Evolutionary conservation across 2,888 invertebrate genomes (phyloP), one percentile per base, ranked within the genome.

Genomic region (Falcaria lacertinaria): DNA sequence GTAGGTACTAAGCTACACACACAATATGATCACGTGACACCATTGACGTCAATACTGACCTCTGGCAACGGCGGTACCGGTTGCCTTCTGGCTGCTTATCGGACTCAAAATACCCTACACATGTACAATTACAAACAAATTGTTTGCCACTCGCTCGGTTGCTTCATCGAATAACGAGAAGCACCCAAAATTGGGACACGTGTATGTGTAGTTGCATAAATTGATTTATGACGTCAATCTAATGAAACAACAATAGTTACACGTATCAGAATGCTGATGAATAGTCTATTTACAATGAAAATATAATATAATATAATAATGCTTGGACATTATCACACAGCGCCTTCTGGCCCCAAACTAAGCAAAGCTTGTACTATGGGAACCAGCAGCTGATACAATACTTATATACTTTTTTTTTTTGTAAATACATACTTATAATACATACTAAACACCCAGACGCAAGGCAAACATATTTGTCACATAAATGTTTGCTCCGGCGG

Each of bases 1-100:
- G 28, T 11, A 28, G 28, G 28, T 11, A 28, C 28, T 28, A 7
- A 28, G 64, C 64, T 54, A 49, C 57, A 64, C 59, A 63, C 64
- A 66, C 63, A 64, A 60, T 64, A 66, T 69, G 74, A 77, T 90
- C 92, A 92, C 92, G 91, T 92, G 92, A 91, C 78, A 66, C 83
- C 83, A 92, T 92, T 92, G 92, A 92, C 92, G 92, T 92, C 92
- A 92, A 92, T 92, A 81, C 87, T 92, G 92, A 92, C 92, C 92
- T 92, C 92, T 91, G 88, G 67, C 63, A 65, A 61, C 69, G 69
- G 64, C 69, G 58, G 74, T 81, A 76, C 70, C 77, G 77, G 79
- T 74, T 79, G 78, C 84, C 80, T 81, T 72, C 73, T 73, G 73
- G 65, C 60, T 61, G 72, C 83, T 85, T 86, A 90, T 87, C 86